A percentile compares a stretch with the other conserved stretches of the same genome.
Evolutionary conservation across 2,113 vertebrate species (phyloP).

Genomic region (Clinocottus analis): DNA sequence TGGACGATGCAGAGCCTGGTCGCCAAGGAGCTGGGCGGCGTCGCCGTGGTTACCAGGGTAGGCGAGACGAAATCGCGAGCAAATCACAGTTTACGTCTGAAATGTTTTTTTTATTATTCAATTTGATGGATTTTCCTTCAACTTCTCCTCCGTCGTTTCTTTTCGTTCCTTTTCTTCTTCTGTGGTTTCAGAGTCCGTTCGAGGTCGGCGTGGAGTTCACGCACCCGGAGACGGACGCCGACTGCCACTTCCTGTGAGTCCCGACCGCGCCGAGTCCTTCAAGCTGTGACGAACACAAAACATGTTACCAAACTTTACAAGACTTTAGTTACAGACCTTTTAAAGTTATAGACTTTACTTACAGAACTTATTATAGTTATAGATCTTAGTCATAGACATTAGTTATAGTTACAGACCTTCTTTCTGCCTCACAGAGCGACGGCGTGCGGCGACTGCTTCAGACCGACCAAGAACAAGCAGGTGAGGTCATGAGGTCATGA

Average conservation of each 20-base stretch:
- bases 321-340: no score
- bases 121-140: not conserved
- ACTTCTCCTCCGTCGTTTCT: no score
- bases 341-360: no score
- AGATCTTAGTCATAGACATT: no score
- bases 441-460: constrained; percentile 92
- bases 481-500: constrained; percentile 82
- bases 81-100: not conserved
- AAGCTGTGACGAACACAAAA: no score
- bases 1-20: constrained; percentile 93
- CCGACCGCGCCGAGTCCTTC: no score
- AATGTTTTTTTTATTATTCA: no score
- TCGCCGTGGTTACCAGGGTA: constrained; percentile 91
- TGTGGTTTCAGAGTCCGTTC: constrained; percentile 87
- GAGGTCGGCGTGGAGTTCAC: constrained; percentile 93
- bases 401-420: no score
- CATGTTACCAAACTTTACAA: no score
- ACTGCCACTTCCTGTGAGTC: constrained; percentile 98
- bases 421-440: constrained; percentile 80
- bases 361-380: no score
- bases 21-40: constrained; percentile 88
- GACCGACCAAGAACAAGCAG: constrained; percentile 93
- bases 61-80: not conserved
- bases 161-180: not conserved
- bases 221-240: constrained; percentile 91